These are phyloP conservation scores for Myotis brandtii DNA, from an alignment of 2,113 vertebrate species.

Conservation along the genomic window DNA sequence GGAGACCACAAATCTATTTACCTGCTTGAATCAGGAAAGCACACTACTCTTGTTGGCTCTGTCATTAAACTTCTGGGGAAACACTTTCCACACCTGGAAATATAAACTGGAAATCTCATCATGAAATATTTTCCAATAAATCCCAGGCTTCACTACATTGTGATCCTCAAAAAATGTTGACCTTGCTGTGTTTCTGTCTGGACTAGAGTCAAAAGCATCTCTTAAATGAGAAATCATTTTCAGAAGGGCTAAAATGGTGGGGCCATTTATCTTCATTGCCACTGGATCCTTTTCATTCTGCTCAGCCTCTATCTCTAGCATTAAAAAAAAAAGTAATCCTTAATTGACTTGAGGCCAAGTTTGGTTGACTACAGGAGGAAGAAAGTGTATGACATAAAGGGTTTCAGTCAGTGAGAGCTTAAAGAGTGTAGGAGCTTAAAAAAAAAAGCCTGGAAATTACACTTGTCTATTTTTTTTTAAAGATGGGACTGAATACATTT, in stretches of 20 bases:
- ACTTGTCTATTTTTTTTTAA: neutral
- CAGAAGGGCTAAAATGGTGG: conserved; percentile 39
- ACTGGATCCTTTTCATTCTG: conserved; percentile 56
- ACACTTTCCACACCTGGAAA: conserved; percentile 75
- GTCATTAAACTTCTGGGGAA: conserved; percentile 78
- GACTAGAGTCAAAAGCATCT: conserved; percentile 72
- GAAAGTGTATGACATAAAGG: conserved; percentile 53
- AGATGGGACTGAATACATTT: conserved; percentile 60
- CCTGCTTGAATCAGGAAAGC: conserved; percentile 64
- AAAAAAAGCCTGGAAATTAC: conserved; percentile 9
- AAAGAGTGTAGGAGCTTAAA: conserved; percentile 5
- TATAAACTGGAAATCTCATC: conserved; percentile 79
- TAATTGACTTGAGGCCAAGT: conserved; percentile 54
- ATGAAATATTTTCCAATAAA: conserved; percentile 66
- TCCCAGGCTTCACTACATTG: conserved; percentile 51
- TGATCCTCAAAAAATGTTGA: conserved; percentile 63
- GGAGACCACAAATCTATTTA: conserved; percentile 70
- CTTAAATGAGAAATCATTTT: conserved; percentile 75
- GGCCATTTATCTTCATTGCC: conserved; percentile 43
- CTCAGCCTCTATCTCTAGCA: neutral
- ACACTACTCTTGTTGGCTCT: conserved; percentile 46
- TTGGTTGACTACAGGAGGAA: neutral
- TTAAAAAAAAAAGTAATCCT: neutral
- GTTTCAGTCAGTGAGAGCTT: neutral
- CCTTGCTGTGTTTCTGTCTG: conserved; percentile 67